These are phyloP conservation scores for Erethizon dorsatum DNA, from an alignment of 2,797 vertebrate species.

Conservation along the genomic window DNA sequence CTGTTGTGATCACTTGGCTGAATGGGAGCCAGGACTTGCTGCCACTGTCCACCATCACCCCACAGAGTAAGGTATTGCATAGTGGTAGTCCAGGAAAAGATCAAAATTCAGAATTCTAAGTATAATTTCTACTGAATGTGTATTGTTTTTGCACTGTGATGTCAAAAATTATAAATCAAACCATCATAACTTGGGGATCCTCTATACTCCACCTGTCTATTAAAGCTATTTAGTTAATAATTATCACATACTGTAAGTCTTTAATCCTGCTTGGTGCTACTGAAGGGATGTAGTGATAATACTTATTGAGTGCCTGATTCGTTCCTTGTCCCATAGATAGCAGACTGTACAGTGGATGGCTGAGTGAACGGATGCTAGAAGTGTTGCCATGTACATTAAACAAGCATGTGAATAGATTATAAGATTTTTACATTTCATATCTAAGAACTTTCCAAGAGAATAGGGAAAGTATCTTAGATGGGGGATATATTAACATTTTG, in stretches of 20 bases:
- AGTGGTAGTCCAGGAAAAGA: background rate
- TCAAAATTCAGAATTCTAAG: background rate
- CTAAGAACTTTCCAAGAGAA: slow-evolving; percentile 28
- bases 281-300: background rate
- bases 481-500: slow-evolving; percentile 29
- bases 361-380: background rate
- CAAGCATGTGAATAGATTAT: background rate
- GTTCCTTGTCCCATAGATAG: background rate
- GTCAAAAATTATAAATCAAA: background rate
- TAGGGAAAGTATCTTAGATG: slow-evolving; percentile 23
- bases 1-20: no score
- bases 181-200: background rate
- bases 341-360: background rate
- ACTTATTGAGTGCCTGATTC: background rate
- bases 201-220: background rate
- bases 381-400: background rate
- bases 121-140: background rate
- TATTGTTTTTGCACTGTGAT: background rate
- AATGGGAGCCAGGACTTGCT: background rate
- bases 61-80: background rate
- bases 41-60: background rate
- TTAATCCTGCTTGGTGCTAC: background rate
- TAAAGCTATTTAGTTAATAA: slow-evolving; percentile 55
- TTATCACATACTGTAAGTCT: background rate
- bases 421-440: background rate